phyloP scores from a whole-genome alignment of 2,113 vertebrate genomes.

The Dasyornis broadbenti region DNA sequence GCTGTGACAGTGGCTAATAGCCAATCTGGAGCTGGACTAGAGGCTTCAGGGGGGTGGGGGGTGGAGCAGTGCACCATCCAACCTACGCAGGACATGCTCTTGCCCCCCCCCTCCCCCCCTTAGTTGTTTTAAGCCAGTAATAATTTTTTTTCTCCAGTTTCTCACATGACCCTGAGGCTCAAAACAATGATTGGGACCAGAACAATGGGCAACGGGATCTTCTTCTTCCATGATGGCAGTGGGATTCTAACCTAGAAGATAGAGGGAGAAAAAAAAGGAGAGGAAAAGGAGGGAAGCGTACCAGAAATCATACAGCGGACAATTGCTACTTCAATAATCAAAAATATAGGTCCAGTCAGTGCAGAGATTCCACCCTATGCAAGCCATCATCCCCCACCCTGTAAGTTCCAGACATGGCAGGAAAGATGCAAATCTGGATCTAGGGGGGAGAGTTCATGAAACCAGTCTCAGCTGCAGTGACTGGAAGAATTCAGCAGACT shows the following conservation, averaged over 20 bases:
- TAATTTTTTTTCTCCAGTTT: background rate
- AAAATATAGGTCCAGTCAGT: background rate
- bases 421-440: background rate
- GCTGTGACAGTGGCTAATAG: background rate
- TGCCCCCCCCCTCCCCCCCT: background rate
- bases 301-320: background rate
- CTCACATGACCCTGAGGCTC: accelerated
- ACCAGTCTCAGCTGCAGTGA: background rate
- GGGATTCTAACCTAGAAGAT: background rate
- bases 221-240: background rate
- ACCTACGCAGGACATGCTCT: background rate
- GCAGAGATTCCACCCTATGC: background rate
- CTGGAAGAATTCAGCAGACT: background rate
- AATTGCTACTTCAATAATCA: background rate
- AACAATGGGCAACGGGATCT: background rate
- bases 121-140: background rate
- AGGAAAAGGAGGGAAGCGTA: background rate
- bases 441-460: background rate
- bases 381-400: background rate
- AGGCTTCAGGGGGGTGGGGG: background rate
- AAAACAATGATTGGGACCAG: background rate
- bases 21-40: background rate
- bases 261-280: background rate
- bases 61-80: background rate
- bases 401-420: background rate